These are phyloP conservation scores for Baronia brevicornis DNA, from an alignment of 2,888 invertebrate species.

Conservation along the genomic window DNA sequence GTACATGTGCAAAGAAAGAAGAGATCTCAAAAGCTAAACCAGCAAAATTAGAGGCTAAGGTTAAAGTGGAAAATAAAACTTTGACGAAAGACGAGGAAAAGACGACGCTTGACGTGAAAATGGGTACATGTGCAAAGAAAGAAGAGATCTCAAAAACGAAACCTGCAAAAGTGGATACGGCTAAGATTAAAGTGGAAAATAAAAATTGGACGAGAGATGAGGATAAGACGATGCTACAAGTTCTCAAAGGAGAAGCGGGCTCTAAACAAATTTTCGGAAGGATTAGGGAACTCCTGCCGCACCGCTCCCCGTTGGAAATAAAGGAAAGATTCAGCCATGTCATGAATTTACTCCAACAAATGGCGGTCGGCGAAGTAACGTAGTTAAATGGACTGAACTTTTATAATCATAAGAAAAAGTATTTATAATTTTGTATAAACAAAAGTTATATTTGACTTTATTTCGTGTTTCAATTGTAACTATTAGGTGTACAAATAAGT, in stretches of 20 bases:
- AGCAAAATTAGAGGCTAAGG: conserved; percentile 39
- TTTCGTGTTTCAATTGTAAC: conserved; percentile 21
- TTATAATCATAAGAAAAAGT: conserved; percentile 33
- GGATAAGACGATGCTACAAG: conserved; percentile 86
- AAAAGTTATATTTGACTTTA: conserved; percentile 31
- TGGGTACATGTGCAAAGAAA: neutral
- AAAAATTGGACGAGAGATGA: conserved; percentile 85
- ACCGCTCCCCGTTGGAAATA: conserved; percentile 74
- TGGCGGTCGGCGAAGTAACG: conserved; percentile 68
- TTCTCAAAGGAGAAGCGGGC: conserved; percentile 80
- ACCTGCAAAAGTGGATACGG: conserved; percentile 16
- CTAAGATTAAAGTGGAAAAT: conserved; percentile 22
- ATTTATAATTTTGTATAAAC: conserved; percentile 62
- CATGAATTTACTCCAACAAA: conserved; percentile 78
- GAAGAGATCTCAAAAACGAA: conserved; percentile 10
- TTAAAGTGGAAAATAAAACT: conserved; percentile 7
- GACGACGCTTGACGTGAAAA: conserved; percentile 1
- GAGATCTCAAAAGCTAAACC: conserved; percentile 20
- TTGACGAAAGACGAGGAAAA: neutral
- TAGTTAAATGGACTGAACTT: conserved; percentile 38
- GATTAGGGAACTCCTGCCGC: conserved; percentile 71
- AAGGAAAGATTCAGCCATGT: conserved; percentile 77
- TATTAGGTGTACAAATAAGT: too few relatives aligned
- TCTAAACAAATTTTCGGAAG: conserved; percentile 78
- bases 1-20: conserved; percentile 10